Conservation (phyloP, 2,888 invertebrate genomes). For the Entomobrya proxima region DNA sequence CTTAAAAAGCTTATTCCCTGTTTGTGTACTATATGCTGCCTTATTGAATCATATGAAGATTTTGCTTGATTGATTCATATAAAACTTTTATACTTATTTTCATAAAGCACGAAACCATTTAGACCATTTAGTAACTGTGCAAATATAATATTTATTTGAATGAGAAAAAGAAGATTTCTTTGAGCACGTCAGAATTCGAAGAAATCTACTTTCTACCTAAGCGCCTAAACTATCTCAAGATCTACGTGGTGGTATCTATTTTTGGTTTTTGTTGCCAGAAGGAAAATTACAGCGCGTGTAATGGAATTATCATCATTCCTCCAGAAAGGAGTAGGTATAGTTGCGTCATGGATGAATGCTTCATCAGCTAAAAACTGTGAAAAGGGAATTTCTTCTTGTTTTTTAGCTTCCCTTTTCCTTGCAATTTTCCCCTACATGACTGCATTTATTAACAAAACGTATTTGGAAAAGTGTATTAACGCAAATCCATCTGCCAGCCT, state of each 20-base stretch:
- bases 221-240: too few species aligned
- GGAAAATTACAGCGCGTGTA: not conserved
- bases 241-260: too few species aligned
- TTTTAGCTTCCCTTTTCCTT: not conserved
- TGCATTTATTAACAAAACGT: not conserved
- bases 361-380: not conserved
- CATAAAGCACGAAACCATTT: too few species aligned
- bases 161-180: not conserved
- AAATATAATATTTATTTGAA: too few species aligned
- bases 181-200: not conserved
- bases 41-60: not conserved
- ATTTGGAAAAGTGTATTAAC: too few species aligned
- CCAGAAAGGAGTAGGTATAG: not conserved
- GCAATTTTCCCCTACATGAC: not conserved
- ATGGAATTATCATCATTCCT: not conserved
- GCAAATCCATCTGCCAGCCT: too few species aligned
- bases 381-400: not conserved
- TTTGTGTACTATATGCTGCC: not conserved
- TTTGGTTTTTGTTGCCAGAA: not conserved
- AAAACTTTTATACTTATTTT: too few species aligned
- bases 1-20: not conserved
- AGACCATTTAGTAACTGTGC: too few species aligned
- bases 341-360: not conserved
- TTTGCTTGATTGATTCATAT: conserved; percentile 12
- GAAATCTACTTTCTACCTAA: not conserved